Evolutionary conservation across 2,888 invertebrate genomes (phyloP), one percentile per base, ranked within the genome.

Genomic region (Chalcosyrphus nemorum): DNA sequence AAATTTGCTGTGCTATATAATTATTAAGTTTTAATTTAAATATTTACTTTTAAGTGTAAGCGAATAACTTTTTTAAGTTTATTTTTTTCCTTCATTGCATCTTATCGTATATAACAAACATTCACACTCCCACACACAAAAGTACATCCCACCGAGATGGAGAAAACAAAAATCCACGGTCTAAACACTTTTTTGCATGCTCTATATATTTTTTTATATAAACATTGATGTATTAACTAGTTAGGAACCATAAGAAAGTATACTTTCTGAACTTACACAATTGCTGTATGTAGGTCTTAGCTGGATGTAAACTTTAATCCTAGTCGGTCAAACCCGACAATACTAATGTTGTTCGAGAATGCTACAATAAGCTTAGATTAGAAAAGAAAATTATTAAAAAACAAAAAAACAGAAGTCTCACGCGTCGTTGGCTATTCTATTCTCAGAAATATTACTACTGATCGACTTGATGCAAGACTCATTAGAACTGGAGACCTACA

Each of bases 1-100:
- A n/a, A n/a, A n/a, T 45, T 72, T 41, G 29, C 43, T 56, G 68
- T 59, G 41, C 61, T 61, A 24, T 50, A 57, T 45, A 29, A 24
- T 9, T 29, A 54, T 9, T 68, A 19, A 68, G n/a, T 24, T 24
- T 19, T 19, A n/a, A 24, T 0, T 11, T 6, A 47, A 24, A 47
- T 45, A 45, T 45, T 3, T 9, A 3, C 19, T 6, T 43, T 6
- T 45, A 45, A 15, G 21, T 45, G 21, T 15, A 50, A 1, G n/a
- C 13, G n/a, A 43, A 19, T 32, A 57, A 19, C 13, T 27, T 11
- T 24, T 41, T 45, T 41, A 15, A n/a, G n/a, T n/a, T n/a, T n/a
- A n/a, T n/a, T n/a, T 11, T 35, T 13, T 13, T 52, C 19, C 21
- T 47, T 21, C 47, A 47, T 47, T 19, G 6, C 15, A n/a, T 6